Evolutionary conservation across 2,797 vertebrate species (phyloP).

Genomic region (Pachyuromys duprasi): DNA sequence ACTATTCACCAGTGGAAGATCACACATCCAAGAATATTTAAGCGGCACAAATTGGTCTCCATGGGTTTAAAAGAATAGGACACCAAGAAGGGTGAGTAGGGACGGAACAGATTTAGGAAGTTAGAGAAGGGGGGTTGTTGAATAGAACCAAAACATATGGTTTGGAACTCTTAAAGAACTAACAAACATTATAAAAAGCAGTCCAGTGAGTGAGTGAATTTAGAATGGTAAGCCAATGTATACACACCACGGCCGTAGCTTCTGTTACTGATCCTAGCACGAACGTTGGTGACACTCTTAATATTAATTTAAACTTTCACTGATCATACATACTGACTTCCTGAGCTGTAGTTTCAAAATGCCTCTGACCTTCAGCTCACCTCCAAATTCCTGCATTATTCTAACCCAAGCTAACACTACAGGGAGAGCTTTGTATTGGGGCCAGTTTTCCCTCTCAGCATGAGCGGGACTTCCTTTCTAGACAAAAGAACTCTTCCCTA

Average conservation of each 20-base stretch:
- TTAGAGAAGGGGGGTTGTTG: too few species aligned
- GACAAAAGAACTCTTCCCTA: neutral
- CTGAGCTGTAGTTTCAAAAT: slow-evolving; percentile 1
- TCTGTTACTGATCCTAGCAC: neutral
- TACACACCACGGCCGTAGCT: neutral
- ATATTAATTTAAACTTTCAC: neutral
- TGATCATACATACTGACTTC: neutral
- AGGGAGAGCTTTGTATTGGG: neutral
- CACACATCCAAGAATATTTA: neutral
- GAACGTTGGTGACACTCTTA: neutral
- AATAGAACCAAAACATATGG: neutral
- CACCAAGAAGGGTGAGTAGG: too few species aligned
- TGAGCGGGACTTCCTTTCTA: neutral
- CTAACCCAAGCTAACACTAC: neutral
- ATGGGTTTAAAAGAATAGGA: neutral
- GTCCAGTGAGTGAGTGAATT: neutral
- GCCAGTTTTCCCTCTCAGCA: neutral
- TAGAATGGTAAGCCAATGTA: neutral
- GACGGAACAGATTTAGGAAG: neutral
- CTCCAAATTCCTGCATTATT: neutral
- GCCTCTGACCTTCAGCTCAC: neutral
- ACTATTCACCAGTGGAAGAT: neutral
- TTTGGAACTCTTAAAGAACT: neutral
- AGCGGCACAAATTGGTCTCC: neutral
- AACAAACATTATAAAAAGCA: neutral